Base-by-base conservation (phyloP, 2,888 invertebrate genomes). In the Lathronympha strigana region DNA sequence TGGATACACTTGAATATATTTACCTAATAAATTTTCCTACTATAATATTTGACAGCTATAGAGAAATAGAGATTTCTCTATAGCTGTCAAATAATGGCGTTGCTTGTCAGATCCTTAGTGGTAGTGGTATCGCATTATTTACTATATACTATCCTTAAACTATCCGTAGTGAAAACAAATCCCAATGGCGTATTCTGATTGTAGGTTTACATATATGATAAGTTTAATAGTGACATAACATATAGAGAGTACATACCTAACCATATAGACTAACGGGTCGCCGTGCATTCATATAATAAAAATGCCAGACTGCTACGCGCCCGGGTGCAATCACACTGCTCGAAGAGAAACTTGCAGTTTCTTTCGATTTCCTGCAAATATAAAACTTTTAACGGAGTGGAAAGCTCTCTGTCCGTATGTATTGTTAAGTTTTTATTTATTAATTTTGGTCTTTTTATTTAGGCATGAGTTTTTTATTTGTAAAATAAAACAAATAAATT, bases 81-180 rank as follows among this genome's bases (percentile, higher is more conserved):
- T 64, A 36, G 36, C 51, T 64, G 60, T 60, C 60, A 60, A 60
- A 51, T n/a, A 60, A 60, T 60, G 64, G 64, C 45, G 60, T 38
- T 25, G 11, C 21, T 49, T 63, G 53, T 53, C 53, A 62, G 33
- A 45, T 11, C 23, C 33, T 25, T 57, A n/a, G n/a, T n/a, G n/a
- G n/a, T n/a, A n/a, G n/a, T n/a, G n/a, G n/a, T n/a, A n/a, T n/a
- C 23, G n/a, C 23, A 40, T n/a, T 57, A 57, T 57, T 45, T 43
- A 45, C 19, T 23, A n/a, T n/a, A n/a, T n/a, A 6, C 8, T 40
- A 6, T 21, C 17, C 13, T 38, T 4, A 15, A 15, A 4, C 21
- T n/a, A n/a, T 53, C 51, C 11, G 17, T 45, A 31, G 8, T 57
- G 19, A 19, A n/a, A n/a, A n/a, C n/a, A 19, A 19, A 19, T 45